These are phyloP conservation scores for Pseudomugil gertrudae DNA, from an alignment of 2,797 vertebrate species.

Conservation along the genomic window DNA sequence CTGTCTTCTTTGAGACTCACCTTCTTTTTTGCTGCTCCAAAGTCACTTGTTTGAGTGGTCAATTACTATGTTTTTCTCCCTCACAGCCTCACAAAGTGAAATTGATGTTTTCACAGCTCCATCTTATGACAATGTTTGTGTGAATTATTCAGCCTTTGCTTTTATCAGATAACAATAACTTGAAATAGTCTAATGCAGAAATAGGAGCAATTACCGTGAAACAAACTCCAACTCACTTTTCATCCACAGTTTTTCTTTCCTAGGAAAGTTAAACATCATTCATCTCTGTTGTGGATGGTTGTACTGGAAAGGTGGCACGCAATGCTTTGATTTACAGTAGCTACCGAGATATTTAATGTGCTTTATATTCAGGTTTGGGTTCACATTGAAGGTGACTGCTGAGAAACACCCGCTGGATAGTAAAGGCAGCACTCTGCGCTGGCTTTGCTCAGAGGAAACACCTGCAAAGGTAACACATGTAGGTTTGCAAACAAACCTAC, in stretches of 20 bases:
- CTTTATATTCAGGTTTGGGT: conserved; percentile 52
- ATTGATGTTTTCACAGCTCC: conserved; percentile 51
- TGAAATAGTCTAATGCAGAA: conserved; percentile 44
- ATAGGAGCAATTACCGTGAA: conserved; percentile 19
- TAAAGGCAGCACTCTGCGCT: conserved; percentile 43
- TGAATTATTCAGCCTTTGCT: conserved; percentile 53
- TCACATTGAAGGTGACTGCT: conserved; percentile 49
- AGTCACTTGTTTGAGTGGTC: conserved; percentile 60
- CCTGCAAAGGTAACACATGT: conserved; percentile 65
- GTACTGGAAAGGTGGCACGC: conserved; percentile 15
- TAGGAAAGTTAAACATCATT: conserved; percentile 29
- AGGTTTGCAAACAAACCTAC: conserved; percentile 30
- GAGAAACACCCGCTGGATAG: conserved; percentile 51
- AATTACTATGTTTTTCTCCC: conserved; percentile 64
- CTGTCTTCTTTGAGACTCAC: conserved; percentile 36
- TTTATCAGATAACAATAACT: conserved; percentile 60
- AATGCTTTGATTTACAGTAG: conserved; percentile 54
- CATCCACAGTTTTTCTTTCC: conserved; percentile 4
- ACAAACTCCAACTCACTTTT: conserved; percentile 27
- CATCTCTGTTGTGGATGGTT: conserved; percentile 2
- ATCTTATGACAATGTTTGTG: conserved; percentile 43
- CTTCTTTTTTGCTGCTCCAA: conserved; percentile 53
- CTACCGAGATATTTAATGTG: conserved; percentile 31
- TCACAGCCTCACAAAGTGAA: conserved; percentile 52
- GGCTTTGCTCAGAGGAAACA: conserved; percentile 71